Percentiles rank a stretch among this genome's conserved stretches.
Evolutionary conservation across 2,113 vertebrate species (phyloP).

Genomic region (Nerophis ophidion): DNA sequence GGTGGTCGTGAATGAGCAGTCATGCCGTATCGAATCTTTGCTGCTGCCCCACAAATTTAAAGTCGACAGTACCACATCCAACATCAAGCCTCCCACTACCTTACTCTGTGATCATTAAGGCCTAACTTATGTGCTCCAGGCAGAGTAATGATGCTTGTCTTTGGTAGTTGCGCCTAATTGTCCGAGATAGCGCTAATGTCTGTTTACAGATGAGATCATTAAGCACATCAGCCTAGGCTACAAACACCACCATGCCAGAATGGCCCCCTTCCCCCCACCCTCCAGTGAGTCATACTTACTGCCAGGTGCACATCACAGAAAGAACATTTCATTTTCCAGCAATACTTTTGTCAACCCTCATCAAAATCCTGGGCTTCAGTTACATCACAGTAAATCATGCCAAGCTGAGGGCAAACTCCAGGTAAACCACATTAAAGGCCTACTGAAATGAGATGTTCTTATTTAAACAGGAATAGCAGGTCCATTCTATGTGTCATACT

Average conservation of each 20-base stretch:
- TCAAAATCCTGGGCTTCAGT: conserved; percentile 26
- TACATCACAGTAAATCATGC: conserved; percentile 16
- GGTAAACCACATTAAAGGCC: conserved; percentile 23
- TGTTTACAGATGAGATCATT: conserved; percentile 51
- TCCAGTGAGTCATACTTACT: conserved; percentile 8
- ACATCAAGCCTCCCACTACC: conserved; percentile 2
- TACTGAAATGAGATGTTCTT: too few relatives aligned
- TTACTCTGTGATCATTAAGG: conserved; percentile 22
- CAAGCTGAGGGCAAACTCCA: conserved; percentile 21
- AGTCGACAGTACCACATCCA: background rate
- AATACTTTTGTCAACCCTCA: conserved; percentile 10
- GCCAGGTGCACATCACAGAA: conserved; percentile 10
- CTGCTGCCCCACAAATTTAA: background rate
- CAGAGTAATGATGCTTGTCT: conserved; percentile 36
- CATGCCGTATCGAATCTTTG: too few relatives aligned
- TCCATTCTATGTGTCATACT: too few relatives aligned
- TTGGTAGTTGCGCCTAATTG: conserved; percentile 46
- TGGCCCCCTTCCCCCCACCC: too few relatives aligned
- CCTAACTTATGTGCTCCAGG: conserved; percentile 27
- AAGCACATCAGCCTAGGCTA: conserved; percentile 33
- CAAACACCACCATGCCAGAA: conserved; percentile 12
- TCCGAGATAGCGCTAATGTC: conserved; percentile 39
- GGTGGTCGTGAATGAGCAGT: too few relatives aligned
- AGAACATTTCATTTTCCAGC: background rate
- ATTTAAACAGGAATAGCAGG: too few relatives aligned